A percentile compares a stretch with the other conserved stretches of the same genome.
Evolutionary conservation across 2,113 vertebrate species (phyloP).

Genomic region (Camelus bactrianus): DNA sequence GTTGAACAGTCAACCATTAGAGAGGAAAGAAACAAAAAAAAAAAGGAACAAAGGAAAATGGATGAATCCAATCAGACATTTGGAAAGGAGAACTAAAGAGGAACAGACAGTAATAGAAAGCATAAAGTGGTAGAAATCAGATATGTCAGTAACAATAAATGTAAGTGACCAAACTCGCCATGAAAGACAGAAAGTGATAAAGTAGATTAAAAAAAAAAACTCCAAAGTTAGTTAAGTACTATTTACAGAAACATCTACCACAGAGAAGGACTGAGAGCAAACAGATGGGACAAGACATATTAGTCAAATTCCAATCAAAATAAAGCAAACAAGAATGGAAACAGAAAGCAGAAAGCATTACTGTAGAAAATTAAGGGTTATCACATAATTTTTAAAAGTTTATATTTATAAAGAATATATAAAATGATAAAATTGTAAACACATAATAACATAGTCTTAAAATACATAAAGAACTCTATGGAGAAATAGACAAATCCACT

Average conservation of each 20-base stretch:
- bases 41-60: not conserved
- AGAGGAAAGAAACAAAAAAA: not conserved
- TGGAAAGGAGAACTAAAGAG: not conserved
- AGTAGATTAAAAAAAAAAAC: not conserved
- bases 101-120: not conserved
- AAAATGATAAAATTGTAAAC: not conserved
- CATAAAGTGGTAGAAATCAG: not conserved
- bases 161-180: not conserved
- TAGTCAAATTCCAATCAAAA: not conserved
- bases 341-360: not conserved
- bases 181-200: not conserved
- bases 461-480: not conserved
- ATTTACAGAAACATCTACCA: not conserved
- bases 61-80: not conserved
- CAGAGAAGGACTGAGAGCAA: not conserved
- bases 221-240: not conserved
- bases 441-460: not conserved
- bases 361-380: not conserved
- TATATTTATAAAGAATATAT: not conserved
- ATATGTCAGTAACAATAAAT: not conserved
- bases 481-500: not conserved
- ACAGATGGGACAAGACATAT: not conserved
- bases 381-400: not conserved
- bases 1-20: not conserved
- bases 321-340: not conserved